These are phyloP conservation scores for Cheilosia pagana DNA, from an alignment of 2,888 invertebrate species.

Conservation along the genomic window DNA sequence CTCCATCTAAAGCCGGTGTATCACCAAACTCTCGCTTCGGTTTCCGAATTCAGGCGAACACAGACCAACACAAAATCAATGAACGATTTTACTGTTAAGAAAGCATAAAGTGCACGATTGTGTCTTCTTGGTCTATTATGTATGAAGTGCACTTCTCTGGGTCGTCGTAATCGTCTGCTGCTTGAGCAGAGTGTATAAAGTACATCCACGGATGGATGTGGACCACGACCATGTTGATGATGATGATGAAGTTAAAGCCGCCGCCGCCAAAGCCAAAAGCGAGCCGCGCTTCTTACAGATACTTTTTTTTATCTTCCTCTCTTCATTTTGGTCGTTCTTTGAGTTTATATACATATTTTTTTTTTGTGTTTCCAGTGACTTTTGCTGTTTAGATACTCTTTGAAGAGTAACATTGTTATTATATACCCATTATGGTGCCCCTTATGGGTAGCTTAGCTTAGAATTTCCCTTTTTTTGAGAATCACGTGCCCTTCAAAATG, in stretches of 20 bases:
- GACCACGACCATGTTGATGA: constrained; percentile 45
- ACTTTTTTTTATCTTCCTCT: constrained; percentile 11
- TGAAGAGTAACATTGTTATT: constrained; percentile 70
- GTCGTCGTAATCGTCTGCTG: constrained; percentile 47
- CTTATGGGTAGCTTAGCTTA: constrained; percentile 65
- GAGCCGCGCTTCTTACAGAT: constrained; percentile 41
- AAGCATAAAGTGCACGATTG: constrained; percentile 75
- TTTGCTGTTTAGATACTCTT: constrained; percentile 62
- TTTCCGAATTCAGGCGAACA: constrained; percentile 62
- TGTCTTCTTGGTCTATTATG: constrained; percentile 64
- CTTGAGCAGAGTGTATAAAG: constrained; percentile 31
- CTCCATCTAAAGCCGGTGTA: constrained; percentile 40
- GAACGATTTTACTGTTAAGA: constrained; percentile 75
- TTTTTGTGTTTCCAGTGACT: constrained; percentile 21
- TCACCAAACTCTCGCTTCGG: constrained; percentile 58
- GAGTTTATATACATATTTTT: background rate
- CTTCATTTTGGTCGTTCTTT: constrained; percentile 1
- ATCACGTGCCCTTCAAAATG: constrained; percentile 73
- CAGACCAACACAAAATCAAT: constrained; percentile 69
- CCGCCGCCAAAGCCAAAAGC: constrained; percentile 58
- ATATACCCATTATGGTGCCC: constrained; percentile 71
- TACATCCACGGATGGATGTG: constrained; percentile 51
- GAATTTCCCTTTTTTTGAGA: constrained; percentile 61
- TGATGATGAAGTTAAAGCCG: constrained; percentile 51
- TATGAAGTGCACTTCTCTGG: constrained; percentile 63